Base-by-base conservation (phyloP, 2,888 invertebrate genomes). In the Agrenia bidenticulata region DNA sequence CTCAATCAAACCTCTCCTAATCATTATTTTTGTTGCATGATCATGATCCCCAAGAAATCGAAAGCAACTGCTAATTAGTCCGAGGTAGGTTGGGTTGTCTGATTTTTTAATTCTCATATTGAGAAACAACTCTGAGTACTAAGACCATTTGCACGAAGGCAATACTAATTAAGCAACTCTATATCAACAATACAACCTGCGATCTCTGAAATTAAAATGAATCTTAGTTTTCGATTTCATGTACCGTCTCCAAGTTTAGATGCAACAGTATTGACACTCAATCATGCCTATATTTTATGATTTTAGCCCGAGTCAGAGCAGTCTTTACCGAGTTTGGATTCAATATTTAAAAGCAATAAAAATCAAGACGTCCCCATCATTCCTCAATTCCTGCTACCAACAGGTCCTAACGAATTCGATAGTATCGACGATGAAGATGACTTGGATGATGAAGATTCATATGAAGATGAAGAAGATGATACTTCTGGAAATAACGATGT, bases 401-500 rank as follows among this genome's bases (percentile, higher is more conserved):
- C 45, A 15, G 45, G 15, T 45, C 45, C 23, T 15, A 59, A 59
- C n/a, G 60, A 60, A 32, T 51, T 60, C 19, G 50, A 50, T 51
- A 32, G 23, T 13, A 1, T 50, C 5, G 51, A 60, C 26, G 60
- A 60, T 15, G 59, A 23, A 21, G 59, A 42, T 45, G 60, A 60
- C 21, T 15, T 51, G 32, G 60, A 60, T 37, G 60, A 60, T 50
- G 60, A 60, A 4, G 60, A 60, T 27, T 60, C 60, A 9, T 60
- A 49, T 23, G 49, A 60, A 24, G 50, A 60, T 27, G 60, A 60
- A 19, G 60, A 60, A 19, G 60, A 58, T 23, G 41, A 42, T n/a
- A 42, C 26, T 13, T n/a, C 42, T 26, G 60, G 37, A n/a, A n/a
- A 50, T 23, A 51, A 50, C 13, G 37, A 60, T 60, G 21, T 49